Evolutionary conservation across 2,888 invertebrate genomes (phyloP), one percentile per base, ranked within the genome.

Genomic region (Herminia tarsipennalis): DNA sequence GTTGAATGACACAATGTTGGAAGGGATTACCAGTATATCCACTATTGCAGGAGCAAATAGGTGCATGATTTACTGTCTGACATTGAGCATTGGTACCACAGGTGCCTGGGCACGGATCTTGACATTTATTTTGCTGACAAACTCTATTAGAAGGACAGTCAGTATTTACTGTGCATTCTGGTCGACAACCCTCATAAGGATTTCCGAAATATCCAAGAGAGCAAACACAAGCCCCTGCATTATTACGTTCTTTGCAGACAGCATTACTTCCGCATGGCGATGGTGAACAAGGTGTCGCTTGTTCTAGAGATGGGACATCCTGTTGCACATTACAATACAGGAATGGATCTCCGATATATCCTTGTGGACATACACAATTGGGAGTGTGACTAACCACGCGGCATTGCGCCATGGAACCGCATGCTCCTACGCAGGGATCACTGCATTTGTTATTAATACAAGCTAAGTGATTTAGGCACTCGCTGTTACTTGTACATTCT

Each of bases 261-360:
- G 96, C 95, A 72, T 95, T 95, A 20, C 94, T 90, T 22, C 96
- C 96, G 70, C 96, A 96, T 1, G 95, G 95, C 13, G 94, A 94
- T 16, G 95, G 95, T 29, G 91, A 86, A 63, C 95, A 95, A 32
- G 94, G 95, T 60, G 92, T 92, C 40, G 87, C 81, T 18, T 66
- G 66, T 63, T 92, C 88, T 62, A 90, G 37, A 17, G 64, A 86
- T 1, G 81, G 74, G 14, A 74, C 45, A 30, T 72, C 70, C 61
- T 80, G 79, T 64, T 88, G 81, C 20, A 92, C 76, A 33, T 78
- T 83, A 70, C 96, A 96, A 49, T 91, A 89, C 3, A 92, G 86
- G 75, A 95, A 95, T 20, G 96, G 95, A 88, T 96, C 95, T 20
- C 96, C 96, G n/a, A 89, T 92, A 60, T 93, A 94, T 42, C 95